Evolutionary conservation across 2,113 vertebrate genomes (phyloP).

Genomic region (Rostratula benghalensis): DNA sequence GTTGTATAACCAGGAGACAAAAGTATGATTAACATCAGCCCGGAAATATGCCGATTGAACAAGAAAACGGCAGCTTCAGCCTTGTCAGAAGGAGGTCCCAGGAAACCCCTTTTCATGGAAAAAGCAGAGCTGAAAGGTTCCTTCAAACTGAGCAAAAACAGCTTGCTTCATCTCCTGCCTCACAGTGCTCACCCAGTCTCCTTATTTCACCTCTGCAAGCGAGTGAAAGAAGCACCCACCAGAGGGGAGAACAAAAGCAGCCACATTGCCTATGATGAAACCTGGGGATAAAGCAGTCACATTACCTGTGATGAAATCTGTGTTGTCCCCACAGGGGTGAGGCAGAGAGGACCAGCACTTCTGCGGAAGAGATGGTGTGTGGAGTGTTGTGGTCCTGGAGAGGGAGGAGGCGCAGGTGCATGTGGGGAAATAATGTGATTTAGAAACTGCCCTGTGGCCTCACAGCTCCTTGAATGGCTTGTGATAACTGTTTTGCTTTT

Average conservation of each 20-base stretch:
- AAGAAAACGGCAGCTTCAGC: background rate
- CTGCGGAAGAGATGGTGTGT: background rate
- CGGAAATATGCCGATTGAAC: background rate
- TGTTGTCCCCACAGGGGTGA: background rate
- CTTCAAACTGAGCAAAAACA: background rate
- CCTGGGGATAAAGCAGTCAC: background rate
- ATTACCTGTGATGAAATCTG: too few species aligned
- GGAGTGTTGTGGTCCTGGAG: rapidly evolving
- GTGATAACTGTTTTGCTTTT: background rate
- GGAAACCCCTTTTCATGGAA: background rate
- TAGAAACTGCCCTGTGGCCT: background rate
- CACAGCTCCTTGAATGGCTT: background rate
- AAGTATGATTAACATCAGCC: background rate
- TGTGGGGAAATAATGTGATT: background rate
- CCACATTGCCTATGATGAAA: too few species aligned
- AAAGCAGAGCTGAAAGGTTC: background rate
- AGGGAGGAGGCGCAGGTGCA: background rate
- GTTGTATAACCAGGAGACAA: background rate
- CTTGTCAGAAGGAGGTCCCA: background rate
- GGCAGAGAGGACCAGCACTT: rapidly evolving
- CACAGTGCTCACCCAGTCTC: background rate
- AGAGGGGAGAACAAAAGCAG: background rate
- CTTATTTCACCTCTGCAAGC: background rate
- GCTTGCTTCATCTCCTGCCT: background rate
- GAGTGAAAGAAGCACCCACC: background rate